Percentiles rank a stretch among this genome's conserved stretches.
Evolutionary conservation across 2,113 vertebrate genomes (phyloP).

Genomic region (Dromiciops gliroides): DNA sequence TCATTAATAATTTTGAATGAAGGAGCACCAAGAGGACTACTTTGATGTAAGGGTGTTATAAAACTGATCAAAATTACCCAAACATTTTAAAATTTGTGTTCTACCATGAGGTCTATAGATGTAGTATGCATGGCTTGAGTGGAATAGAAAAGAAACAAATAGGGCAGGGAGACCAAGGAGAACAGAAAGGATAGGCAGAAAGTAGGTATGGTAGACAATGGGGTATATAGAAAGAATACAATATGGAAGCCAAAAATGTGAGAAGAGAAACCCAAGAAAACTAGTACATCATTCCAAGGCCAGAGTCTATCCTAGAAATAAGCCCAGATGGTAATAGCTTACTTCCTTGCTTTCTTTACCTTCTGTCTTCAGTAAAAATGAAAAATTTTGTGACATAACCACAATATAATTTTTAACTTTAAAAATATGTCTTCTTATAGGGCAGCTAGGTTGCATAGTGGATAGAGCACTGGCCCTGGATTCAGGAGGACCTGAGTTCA

Average conservation of each 20-base stretch:
- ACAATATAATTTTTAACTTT: constrained; percentile 48
- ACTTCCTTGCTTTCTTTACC: not conserved
- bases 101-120: not conserved
- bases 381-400: not conserved
- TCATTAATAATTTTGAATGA: not conserved
- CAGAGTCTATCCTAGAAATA: not conserved
- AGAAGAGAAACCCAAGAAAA: not conserved
- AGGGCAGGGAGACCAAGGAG: not conserved
- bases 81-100: not conserved
- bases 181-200: not conserved
- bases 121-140: not conserved
- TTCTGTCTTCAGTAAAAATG: constrained; percentile 39
- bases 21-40: not conserved
- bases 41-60: not conserved
- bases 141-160: not conserved
- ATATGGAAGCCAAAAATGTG: not conserved
- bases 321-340: not conserved
- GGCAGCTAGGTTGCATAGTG: no score
- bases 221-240: not conserved
- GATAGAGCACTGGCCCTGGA: no score
- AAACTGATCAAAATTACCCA: not conserved
- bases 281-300: not conserved
- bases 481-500: no score
- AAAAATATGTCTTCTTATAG: not conserved
- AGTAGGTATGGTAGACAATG: not conserved